phyloP scores from a whole-genome alignment of 2,888 invertebrate species.

The Cerceris rybyensis region DNA sequence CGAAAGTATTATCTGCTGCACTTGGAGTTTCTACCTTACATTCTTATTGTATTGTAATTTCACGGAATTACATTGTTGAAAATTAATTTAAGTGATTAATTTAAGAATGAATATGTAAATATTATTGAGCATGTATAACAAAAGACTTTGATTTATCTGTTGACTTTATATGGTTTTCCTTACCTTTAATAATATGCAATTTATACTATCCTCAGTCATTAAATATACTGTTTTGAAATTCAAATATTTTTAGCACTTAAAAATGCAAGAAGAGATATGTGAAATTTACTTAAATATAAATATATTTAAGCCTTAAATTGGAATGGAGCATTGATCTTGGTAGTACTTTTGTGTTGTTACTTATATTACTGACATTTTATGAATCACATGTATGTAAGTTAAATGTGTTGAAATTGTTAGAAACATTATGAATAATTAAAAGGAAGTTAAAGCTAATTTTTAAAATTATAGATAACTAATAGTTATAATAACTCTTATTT shows the following conservation, averaged over 20 bases:
- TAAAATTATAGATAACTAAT: too few relatives aligned
- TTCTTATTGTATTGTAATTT: slow-evolving; percentile 1
- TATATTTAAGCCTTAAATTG: neutral
- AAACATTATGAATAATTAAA: neutral
- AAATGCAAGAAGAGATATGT: neutral
- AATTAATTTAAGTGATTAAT: neutral
- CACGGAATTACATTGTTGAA: neutral
- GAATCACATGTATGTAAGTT: neutral
- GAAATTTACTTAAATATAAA: neutral
- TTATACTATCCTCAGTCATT: neutral
- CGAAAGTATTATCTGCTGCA: slow-evolving; percentile 3
- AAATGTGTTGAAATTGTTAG: neutral
- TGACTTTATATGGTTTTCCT: slow-evolving; percentile 6
- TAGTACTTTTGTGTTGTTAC: neutral
- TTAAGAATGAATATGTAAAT: neutral
- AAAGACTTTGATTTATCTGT: neutral
- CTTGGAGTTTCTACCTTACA: neutral
- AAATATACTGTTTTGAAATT: neutral
- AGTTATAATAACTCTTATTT: too few relatives aligned
- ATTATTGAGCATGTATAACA: neutral
- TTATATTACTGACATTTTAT: neutral
- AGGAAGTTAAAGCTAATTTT: too few relatives aligned
- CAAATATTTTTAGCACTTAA: neutral
- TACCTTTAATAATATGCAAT: neutral
- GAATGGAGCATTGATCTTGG: neutral